phyloP scores from a whole-genome alignment of 2,113 vertebrate species.

The Esox niger region DNA sequence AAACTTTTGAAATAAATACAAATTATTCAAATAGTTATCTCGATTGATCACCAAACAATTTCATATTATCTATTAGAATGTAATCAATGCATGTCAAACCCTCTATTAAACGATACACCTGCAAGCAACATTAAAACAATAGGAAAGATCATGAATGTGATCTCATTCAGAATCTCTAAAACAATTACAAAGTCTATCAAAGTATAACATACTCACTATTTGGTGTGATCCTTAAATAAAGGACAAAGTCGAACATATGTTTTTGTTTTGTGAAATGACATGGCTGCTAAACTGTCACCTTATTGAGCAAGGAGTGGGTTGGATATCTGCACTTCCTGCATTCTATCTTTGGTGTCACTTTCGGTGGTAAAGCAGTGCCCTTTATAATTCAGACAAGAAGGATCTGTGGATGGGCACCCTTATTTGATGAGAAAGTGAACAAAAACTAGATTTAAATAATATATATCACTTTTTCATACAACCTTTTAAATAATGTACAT shows the following conservation, averaged over 20 bases:
- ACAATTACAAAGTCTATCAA: neutral
- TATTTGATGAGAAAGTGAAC: too few relatives aligned
- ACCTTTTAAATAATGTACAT: too few relatives aligned
- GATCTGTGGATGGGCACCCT: neutral
- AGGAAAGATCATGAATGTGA: neutral
- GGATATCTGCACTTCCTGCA: conserved; percentile 51
- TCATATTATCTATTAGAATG: too few relatives aligned
- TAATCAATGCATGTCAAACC: too few relatives aligned
- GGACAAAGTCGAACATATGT: neutral
- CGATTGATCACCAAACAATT: too few relatives aligned
- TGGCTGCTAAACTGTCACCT: neutral
- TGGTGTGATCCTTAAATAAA: neutral
- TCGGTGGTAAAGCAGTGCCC: conserved; percentile 17
- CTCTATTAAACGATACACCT: too few relatives aligned
- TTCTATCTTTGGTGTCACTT: conserved; percentile 23
- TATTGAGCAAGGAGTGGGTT: conserved; percentile 26
- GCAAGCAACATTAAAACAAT: too few relatives aligned
- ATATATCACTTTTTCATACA: too few relatives aligned
- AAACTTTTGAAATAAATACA: neutral
- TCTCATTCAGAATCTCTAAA: conserved; percentile 1
- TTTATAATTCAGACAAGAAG: neutral
- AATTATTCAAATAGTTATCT: too few relatives aligned
- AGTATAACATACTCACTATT: conserved; percentile 23
- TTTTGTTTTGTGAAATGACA: neutral
- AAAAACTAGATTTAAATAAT: too few relatives aligned